Evolutionary conservation across 64 coral and sea anemone genomes (phyloP).

Genomic region (Montipora cactus): DNA sequence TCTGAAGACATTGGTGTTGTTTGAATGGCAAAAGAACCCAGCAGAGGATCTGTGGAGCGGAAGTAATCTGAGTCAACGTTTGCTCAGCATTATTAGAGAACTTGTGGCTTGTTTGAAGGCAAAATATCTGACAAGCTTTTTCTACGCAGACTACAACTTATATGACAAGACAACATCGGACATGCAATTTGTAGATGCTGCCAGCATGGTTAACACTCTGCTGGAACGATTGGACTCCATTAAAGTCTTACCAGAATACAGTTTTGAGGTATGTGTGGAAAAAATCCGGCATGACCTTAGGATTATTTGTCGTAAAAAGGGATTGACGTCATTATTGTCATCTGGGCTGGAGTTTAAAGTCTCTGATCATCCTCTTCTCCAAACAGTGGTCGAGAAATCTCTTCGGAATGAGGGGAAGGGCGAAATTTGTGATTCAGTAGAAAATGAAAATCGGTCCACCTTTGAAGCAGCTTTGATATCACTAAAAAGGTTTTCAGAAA

Average conservation of each 20-base stretch:
- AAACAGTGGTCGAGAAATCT: too few species aligned
- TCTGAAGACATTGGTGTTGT: conserved; percentile 59
- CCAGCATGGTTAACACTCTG: background rate
- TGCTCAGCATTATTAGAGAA: conserved; percentile 12
- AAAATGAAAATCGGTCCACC: too few species aligned
- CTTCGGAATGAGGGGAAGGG: too few species aligned
- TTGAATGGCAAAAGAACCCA: conserved; percentile 50
- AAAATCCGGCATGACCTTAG: background rate
- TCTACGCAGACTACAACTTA: conserved; percentile 49
- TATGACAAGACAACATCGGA: background rate
- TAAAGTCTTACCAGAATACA: background rate
- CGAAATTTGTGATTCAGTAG: too few species aligned
- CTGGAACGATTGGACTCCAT: conserved; percentile 22
- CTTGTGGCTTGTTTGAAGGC: conserved; percentile 32
- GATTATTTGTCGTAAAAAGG: conserved; percentile 3
- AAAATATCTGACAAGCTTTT: conserved; percentile 37
- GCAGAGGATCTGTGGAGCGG: conserved; percentile 20
- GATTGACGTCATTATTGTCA: background rate
- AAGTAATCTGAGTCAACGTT: conserved; percentile 5
- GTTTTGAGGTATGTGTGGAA: conserved; percentile 20
- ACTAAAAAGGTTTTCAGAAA: too few species aligned
- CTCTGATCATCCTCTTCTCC: background rate
- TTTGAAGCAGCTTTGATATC: too few species aligned
- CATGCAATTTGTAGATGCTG: background rate
- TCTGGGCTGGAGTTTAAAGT: background rate